Evolutionary conservation across 2,888 invertebrate species (phyloP), one percentile per base, ranked within the genome.

Genomic region (Gonocerus acuteangulatus): DNA sequence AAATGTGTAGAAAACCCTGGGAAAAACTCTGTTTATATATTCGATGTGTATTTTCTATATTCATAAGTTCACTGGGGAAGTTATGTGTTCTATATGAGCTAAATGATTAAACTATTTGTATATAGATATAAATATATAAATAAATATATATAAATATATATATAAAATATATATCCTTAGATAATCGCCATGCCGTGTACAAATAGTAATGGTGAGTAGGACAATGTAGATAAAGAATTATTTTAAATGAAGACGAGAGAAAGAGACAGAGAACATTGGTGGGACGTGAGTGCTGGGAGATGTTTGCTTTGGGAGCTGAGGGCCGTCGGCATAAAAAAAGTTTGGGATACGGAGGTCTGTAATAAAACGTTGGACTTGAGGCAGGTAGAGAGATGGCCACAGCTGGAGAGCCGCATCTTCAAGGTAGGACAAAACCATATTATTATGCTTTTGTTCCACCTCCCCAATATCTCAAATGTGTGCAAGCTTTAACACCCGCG

Each of bases 41-140:
- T 66, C 62, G 57, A 61, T 67, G 67, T 67, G 66, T 65, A 67
- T 67, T 67, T 66, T 67, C 60, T 66, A 62, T 63, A 64, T 59
- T 48, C 23, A 23, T 48, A 57, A 57, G 39, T 57, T 54, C 27
- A 61, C 47, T 59, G 62, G 49, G 62, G 48, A 47, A 62, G 62
- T 54, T 49, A 60, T 63, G 60, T 63, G 60, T 63, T 63, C 60
- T 63, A 45, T 27, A 60, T 51, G 49, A 61, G 42, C 56, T 51
- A 54, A 56, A 62, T 54, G 54, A 39, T 54, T 22, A 32, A 54
- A 54, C 39, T 54, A 21, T 42, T 42, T 57, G 57, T 45, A 47
- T 27, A 54, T 54, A 51, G 48, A 32, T 61, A 36, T 22, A 62
- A 27, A 18, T 49, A 47, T 47, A 36, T 36, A 56, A 34, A 45